These are phyloP conservation scores for Tragelaphus eurycerus DNA, from an alignment of 2,797 vertebrate genomes.

Conservation along the genomic window DNA sequence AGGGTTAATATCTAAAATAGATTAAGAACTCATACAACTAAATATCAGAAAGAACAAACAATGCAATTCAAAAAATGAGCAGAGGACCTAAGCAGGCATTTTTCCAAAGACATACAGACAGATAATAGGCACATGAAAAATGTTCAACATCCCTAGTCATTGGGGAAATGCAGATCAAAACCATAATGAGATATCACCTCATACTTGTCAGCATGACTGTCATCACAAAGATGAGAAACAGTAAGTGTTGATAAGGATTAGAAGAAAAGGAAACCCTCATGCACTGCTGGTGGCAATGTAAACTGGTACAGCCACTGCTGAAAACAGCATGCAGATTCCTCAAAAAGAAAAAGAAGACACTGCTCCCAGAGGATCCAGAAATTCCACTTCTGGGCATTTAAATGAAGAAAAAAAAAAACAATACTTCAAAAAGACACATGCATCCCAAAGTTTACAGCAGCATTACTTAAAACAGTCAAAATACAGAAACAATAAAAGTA, in stretches of 20 bases:
- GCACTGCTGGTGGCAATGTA: neutral
- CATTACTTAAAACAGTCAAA: neutral
- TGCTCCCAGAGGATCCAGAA: neutral
- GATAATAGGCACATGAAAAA: neutral
- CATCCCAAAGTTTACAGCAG: neutral
- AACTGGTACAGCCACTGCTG: neutral
- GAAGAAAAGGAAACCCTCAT: neutral
- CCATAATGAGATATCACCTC: neutral
- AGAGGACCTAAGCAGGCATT: neutral
- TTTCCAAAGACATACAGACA: neutral
- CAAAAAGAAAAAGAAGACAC: neutral
- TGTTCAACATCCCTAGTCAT: neutral
- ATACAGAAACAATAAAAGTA: neutral
- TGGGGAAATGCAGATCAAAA: neutral
- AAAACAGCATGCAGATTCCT: neutral
- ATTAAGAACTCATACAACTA: neutral
- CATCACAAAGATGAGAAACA: neutral
- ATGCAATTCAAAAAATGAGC: neutral
- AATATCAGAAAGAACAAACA: neutral
- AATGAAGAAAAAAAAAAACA: neutral
- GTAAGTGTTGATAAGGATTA: neutral
- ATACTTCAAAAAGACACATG: neutral
- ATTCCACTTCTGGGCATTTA: neutral
- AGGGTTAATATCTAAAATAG: neutral
- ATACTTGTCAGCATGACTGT: neutral